These are phyloP conservation scores for Seladonia tumulorum DNA, from an alignment of 2,888 invertebrate genomes.

Conservation along the genomic window DNA sequence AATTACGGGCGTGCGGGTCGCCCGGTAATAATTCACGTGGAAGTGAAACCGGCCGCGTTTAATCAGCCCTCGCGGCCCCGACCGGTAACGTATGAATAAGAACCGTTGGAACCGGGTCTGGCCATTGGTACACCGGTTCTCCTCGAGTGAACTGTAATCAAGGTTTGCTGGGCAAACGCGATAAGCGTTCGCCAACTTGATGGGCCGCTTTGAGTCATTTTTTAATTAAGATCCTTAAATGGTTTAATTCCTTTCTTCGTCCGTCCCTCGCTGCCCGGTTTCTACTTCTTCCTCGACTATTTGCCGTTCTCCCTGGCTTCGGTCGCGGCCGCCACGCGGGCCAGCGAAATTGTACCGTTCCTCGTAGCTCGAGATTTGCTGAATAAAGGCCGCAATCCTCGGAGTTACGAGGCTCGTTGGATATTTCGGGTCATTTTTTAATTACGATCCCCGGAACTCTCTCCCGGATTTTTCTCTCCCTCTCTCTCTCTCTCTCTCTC, in stretches of 20 bases:
- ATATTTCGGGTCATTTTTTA: conserved; percentile 58
- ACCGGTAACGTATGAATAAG: conserved; percentile 41
- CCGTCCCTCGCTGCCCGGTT: not conserved
- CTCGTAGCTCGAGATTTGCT: conserved; percentile 42
- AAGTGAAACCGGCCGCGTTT: conserved; percentile 46
- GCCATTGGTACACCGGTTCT: conserved; percentile 36
- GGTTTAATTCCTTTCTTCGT: conserved; percentile 39
- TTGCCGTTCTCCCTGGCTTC: not conserved
- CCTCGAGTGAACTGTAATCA: conserved; percentile 56
- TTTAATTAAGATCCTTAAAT: conserved; percentile 68
- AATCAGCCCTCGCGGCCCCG: conserved; percentile 53
- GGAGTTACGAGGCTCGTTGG: conserved; percentile 43
- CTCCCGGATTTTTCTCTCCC: conserved; percentile 1
- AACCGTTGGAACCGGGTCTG: not conserved
- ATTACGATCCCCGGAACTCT: conserved; percentile 35
- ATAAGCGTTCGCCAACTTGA: conserved; percentile 55
- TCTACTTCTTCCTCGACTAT: conserved; percentile 10
- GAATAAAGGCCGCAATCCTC: conserved; percentile 39
- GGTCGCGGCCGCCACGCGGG: not conserved
- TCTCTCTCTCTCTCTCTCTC: not conserved
- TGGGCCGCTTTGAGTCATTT: conserved; percentile 63
- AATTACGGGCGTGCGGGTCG: conserved; percentile 36
- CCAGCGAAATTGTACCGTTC: conserved; percentile 18
- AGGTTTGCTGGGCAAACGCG: conserved; percentile 55
- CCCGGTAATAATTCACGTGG: conserved; percentile 46